Evolutionary conservation across 2,113 vertebrate genomes (phyloP).

Genomic region (Mus spicilegus): DNA sequence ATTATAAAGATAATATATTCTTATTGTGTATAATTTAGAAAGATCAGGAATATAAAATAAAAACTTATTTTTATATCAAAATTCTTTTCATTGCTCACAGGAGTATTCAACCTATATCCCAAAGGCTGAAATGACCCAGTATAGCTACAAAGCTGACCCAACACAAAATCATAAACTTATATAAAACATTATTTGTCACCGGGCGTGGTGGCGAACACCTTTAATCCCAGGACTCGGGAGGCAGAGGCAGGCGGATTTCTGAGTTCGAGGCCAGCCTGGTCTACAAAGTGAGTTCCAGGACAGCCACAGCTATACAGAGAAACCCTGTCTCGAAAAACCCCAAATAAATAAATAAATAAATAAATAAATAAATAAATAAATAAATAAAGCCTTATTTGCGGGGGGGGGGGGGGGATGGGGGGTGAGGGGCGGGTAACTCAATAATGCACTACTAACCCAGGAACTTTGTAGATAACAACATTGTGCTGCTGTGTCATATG

Average conservation of each 20-base stretch:
- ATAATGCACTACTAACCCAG: not conserved
- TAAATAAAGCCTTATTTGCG: too few species aligned
- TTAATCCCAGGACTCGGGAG: too few species aligned
- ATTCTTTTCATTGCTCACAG: not conserved
- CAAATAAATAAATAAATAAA: too few species aligned
- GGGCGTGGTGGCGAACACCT: too few species aligned
- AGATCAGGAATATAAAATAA: not conserved
- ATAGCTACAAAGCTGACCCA: not conserved
- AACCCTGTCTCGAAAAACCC: too few species aligned
- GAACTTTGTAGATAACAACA: not conserved
- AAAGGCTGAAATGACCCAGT: not conserved
- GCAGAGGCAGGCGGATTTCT: too few species aligned
- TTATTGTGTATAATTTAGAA: conserved; percentile 35
- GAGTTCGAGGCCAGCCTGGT: too few species aligned
- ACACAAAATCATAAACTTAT: not conserved
- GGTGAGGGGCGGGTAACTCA: not conserved
- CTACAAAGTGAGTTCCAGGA: too few species aligned
- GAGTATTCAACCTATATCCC: not conserved
- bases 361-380: too few species aligned
- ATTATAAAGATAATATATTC: conserved; percentile 29
- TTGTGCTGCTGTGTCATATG: not conserved
- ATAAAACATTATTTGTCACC: not conserved
- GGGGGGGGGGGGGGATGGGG: not conserved
- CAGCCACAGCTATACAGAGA: too few species aligned
- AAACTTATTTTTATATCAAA: not conserved